Evolutionary conservation across 2,797 vertebrate species (phyloP).

Genomic region (Parotocinclus haroldoi): DNA sequence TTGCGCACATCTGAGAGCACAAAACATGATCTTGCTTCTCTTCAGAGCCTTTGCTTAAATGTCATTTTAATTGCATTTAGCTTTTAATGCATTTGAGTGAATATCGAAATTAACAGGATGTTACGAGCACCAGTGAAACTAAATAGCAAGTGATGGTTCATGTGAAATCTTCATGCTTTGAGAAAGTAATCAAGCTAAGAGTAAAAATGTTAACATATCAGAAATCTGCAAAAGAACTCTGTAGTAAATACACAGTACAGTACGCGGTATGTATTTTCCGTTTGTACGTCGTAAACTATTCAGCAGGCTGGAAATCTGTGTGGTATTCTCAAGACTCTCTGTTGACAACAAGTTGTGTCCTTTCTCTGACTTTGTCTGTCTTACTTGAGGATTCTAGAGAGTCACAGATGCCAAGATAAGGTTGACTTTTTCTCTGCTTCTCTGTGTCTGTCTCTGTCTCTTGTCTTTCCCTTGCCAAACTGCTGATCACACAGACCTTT

Average conservation of each 20-base stretch:
- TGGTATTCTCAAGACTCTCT: constrained; percentile 40
- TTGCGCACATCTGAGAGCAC: constrained; percentile 2
- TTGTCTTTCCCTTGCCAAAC: neutral
- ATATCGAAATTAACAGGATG: constrained; percentile 26
- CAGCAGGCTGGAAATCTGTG: constrained; percentile 26
- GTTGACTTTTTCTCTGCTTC: constrained; percentile 33
- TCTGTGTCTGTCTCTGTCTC: neutral
- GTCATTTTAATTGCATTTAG: constrained; percentile 31
- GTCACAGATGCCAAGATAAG: constrained; percentile 36
- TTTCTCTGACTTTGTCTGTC: constrained; percentile 51
- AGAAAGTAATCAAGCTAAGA: neutral
- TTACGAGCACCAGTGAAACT: constrained; percentile 11
- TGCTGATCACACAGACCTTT: neutral
- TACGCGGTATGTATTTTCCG: neutral
- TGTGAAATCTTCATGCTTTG: constrained; percentile 10
- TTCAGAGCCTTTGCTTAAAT: constrained; percentile 18
- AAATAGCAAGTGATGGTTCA: constrained; percentile 2
- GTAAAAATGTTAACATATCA: no score
- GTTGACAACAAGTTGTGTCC: constrained; percentile 44
- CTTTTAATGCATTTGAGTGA: constrained; percentile 9
- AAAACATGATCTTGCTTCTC: constrained; percentile 8
- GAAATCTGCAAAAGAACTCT: no score
- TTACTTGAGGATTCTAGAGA: constrained; percentile 35
- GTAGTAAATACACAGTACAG: no score
- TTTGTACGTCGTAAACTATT: neutral